A percentile compares a stretch with the other conserved stretches of the same genome.
Evolutionary conservation across 2,113 vertebrate genomes (phyloP).

Genomic region (Oceanites oceanicus): DNA sequence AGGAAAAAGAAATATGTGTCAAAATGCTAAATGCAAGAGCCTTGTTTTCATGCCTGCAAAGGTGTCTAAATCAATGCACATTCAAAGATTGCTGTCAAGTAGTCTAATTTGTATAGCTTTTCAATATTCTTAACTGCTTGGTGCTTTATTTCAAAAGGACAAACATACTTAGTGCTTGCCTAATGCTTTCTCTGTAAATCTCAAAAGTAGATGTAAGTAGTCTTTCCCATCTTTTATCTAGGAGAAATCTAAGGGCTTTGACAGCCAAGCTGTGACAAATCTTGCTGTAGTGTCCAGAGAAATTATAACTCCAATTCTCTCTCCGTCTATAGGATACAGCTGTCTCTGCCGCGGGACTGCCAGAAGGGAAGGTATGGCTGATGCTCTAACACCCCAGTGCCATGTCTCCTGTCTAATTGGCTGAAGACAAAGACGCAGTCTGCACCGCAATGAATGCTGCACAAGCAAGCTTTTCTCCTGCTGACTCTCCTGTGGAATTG

Average conservation of each 20-base stretch:
- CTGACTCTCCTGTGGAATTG: not conserved
- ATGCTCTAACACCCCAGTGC: not conserved
- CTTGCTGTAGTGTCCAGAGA: not conserved
- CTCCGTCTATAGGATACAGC: not conserved
- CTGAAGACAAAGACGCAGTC: not conserved
- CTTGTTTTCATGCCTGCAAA: slow-evolving; percentile 1
- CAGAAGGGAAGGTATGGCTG: not conserved
- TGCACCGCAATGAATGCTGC: not conserved
- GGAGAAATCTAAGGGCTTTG: not conserved
- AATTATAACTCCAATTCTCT: not conserved
- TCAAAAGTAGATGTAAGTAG: not conserved
- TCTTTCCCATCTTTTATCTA: not conserved
- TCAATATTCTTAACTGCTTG: not conserved
- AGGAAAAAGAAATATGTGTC: not conserved
- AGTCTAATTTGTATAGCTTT: not conserved
- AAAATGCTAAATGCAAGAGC: not conserved
- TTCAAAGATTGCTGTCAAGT: not conserved
- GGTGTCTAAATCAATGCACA: slow-evolving; percentile 11
- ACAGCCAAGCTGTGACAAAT: not conserved
- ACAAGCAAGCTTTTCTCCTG: not conserved
- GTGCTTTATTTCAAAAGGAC: not conserved
- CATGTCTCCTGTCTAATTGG: not conserved
- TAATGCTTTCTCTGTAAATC: not conserved
- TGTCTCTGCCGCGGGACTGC: not conserved
- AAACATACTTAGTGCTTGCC: not conserved